A percentile compares a stretch with the other conserved stretches of the same genome.
Conservation (phyloP, 1,140 invertebrate species). For the Caenorhabditis remanei region DNA sequence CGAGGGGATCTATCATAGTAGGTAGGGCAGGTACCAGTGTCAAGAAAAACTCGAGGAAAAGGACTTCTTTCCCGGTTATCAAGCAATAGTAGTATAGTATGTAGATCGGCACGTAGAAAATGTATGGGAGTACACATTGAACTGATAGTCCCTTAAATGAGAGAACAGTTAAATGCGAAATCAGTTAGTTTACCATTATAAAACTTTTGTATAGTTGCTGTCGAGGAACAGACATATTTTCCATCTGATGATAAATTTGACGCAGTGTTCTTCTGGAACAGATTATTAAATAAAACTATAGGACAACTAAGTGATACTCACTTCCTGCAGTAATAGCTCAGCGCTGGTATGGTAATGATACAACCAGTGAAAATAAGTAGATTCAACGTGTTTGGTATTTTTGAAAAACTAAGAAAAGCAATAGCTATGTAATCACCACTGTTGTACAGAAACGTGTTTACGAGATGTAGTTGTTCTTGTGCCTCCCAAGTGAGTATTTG, state of each 20-base stretch:
- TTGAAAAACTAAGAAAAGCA: conserved; percentile 7
- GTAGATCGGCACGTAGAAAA: conserved; percentile 13
- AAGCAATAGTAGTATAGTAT: conserved; percentile 17
- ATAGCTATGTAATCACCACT: background rate
- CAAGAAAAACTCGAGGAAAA: conserved; percentile 4
- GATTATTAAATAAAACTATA: background rate
- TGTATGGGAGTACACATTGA: background rate
- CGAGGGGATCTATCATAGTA: background rate
- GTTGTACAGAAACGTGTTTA: background rate
- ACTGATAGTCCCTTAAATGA: background rate
- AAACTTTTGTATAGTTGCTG: conserved; percentile 30
- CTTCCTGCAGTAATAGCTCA: background rate
- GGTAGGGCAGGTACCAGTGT: background rate
- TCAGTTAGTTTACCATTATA: background rate
- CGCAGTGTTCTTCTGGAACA: background rate
- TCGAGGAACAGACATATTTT: conserved; percentile 13
- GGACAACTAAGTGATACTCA: background rate
- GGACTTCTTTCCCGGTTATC: background rate
- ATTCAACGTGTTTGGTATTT: background rate
- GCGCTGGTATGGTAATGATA: background rate
- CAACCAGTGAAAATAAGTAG: background rate
- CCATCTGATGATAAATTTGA: conserved; percentile 8
- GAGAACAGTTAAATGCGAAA: background rate
- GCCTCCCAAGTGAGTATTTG: background rate
- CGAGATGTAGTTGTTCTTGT: background rate